Conservation (phyloP, 2,797 vertebrate species). For the Emys orbicularis region DNA sequence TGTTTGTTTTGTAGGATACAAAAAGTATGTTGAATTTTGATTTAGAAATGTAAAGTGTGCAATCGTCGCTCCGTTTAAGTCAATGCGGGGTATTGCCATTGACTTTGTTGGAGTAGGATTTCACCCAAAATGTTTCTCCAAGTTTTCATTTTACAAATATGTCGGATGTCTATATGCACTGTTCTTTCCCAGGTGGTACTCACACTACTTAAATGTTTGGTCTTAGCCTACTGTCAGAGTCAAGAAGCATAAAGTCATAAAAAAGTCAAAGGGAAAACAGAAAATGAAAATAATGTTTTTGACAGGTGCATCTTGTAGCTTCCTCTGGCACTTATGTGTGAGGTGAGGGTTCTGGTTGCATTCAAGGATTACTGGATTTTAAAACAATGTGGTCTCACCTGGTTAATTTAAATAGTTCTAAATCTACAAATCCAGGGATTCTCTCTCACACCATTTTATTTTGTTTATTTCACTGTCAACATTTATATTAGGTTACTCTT, state of each 20-base stretch:
- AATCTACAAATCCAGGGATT: not conserved
- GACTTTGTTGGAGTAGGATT: not conserved
- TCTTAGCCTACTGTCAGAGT: not conserved
- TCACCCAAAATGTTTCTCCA: not conserved
- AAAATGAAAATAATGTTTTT: not conserved
- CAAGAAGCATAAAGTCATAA: not conserved
- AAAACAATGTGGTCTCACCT: not conserved
- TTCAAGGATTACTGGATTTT: not conserved
- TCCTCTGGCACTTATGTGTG: not conserved
- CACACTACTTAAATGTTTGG: not conserved
- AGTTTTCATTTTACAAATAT: not conserved
- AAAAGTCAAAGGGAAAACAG: not conserved
- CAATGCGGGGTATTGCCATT: not conserved
- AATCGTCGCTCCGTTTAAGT: not conserved
- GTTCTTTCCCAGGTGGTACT: not conserved
- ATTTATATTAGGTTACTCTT: not conserved
- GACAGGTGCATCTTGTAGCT: not conserved
- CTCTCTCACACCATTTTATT: not conserved
- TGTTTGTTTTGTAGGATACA: not conserved
- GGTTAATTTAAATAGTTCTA: not conserved
- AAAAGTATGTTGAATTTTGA: rapidly evolving
- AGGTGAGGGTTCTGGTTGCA: not conserved
- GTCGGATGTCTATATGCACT: not conserved
- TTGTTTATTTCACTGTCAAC: not conserved
- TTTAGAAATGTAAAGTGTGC: not conserved